phyloP scores from a whole-genome alignment of 2,113 vertebrate genomes.

The Pseudonaja textilis region DNA sequence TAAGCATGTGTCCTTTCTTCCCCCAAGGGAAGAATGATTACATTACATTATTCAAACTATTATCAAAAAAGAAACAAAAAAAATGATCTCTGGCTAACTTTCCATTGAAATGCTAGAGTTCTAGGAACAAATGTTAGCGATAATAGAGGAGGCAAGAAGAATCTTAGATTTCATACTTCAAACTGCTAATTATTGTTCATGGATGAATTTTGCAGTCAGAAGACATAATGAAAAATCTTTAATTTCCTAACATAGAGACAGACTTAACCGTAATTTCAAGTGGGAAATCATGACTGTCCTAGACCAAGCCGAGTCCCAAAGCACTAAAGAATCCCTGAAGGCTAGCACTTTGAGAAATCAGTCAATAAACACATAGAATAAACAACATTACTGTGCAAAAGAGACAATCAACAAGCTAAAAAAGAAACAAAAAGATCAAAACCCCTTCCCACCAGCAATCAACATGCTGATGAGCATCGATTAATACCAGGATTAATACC shows the following conservation, averaged over 20 bases:
- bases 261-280: not conserved
- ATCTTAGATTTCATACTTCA: conserved; percentile 13
- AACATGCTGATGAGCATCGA: not conserved
- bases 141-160: not conserved
- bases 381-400: not conserved
- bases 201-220: not conserved
- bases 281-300: not conserved
- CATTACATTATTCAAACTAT: conserved; percentile 6
- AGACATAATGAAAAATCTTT: not conserved
- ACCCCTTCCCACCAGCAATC: not conserved
- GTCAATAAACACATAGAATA: not conserved
- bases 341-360: not conserved
- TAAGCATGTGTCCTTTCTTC: not conserved
- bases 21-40: not conserved
- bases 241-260: not conserved
- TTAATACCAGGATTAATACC: not conserved
- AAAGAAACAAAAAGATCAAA: not conserved
- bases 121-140: conserved; percentile 39
- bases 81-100: conserved; percentile 40
- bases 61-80: conserved; percentile 50
- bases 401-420: not conserved
- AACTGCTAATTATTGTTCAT: not conserved
- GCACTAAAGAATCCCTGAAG: not conserved
- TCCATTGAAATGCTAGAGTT: conserved; percentile 30
- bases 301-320: not conserved